Evolutionary conservation across 2,113 vertebrate species (phyloP).

Genomic region (Fregata magnificens): DNA sequence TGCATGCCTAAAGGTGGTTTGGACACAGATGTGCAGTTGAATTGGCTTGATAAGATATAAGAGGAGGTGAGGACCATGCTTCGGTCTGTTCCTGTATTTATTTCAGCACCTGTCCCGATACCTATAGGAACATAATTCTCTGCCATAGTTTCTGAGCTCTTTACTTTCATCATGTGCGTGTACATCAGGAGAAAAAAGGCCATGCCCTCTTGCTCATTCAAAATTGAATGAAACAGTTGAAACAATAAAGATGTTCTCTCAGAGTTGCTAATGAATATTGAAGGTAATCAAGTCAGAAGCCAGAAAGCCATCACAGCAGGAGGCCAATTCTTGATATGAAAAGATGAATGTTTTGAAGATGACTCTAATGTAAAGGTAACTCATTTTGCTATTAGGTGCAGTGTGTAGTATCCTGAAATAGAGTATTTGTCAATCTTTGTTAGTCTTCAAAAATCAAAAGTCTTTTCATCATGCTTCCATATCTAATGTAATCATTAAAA

Average conservation of each 20-base stretch:
- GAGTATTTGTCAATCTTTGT: neutral
- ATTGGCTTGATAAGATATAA: neutral
- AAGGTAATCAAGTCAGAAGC: neutral
- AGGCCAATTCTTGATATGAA: neutral
- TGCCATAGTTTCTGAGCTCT: neutral
- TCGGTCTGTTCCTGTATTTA: neutral
- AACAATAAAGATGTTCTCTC: neutral
- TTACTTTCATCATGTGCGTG: rapidly evolving
- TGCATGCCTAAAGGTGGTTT: neutral
- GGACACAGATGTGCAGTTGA: rapidly evolving
- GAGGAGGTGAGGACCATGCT: rapidly evolving
- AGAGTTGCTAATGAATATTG: neutral
- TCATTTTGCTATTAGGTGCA: neutral
- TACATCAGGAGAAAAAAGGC: neutral
- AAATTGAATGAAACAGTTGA: neutral
- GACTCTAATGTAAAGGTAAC: neutral
- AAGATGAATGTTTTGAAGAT: neutral
- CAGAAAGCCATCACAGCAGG: neutral
- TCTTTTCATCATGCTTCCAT: neutral
- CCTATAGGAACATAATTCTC: neutral
- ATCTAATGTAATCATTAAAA: neutral
- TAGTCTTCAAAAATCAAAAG: neutral
- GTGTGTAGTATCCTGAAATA: neutral
- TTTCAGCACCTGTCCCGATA: neutral
- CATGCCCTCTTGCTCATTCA: too few species aligned